phyloP scores from a whole-genome alignment of 2,797 vertebrate species.

The Anas georgica region DNA sequence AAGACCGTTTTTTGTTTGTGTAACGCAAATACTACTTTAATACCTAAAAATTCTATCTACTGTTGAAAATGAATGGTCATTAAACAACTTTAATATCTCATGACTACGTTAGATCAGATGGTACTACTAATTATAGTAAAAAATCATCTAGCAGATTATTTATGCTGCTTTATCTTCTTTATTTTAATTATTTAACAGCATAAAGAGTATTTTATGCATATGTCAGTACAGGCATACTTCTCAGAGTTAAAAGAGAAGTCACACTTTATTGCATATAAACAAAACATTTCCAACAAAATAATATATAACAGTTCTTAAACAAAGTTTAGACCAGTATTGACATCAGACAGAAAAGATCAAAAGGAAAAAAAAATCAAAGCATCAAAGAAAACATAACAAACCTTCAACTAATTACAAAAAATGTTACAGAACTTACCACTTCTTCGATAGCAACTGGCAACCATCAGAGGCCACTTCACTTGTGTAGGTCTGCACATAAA shows the following conservation, averaged over 20 bases:
- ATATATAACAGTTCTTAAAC: neutral
- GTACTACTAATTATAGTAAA: neutral
- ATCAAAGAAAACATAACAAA: neutral
- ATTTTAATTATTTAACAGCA: neutral
- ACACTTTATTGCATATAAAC: neutral
- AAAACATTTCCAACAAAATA: neutral
- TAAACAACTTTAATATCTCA: neutral
- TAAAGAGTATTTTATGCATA: neutral
- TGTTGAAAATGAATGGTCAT: neutral
- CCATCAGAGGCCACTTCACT: slow-evolving; percentile 96
- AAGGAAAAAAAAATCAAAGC: neutral
- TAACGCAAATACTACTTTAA: neutral
- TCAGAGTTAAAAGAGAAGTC: neutral
- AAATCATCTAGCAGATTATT: neutral
- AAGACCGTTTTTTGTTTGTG: neutral
- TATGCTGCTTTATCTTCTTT: neutral
- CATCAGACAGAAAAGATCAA: neutral
- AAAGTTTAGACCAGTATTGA: neutral
- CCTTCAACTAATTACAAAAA: neutral
- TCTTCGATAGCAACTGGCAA: slow-evolving; percentile 95
- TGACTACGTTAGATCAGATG: neutral
- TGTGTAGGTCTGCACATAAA: slow-evolving; percentile 84
- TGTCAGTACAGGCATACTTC: neutral
- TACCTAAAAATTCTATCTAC: neutral
- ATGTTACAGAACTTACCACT: slow-evolving; percentile 83